Evolutionary conservation across 2,113 vertebrate species (phyloP).

Genomic region (Nothocercus julius): DNA sequence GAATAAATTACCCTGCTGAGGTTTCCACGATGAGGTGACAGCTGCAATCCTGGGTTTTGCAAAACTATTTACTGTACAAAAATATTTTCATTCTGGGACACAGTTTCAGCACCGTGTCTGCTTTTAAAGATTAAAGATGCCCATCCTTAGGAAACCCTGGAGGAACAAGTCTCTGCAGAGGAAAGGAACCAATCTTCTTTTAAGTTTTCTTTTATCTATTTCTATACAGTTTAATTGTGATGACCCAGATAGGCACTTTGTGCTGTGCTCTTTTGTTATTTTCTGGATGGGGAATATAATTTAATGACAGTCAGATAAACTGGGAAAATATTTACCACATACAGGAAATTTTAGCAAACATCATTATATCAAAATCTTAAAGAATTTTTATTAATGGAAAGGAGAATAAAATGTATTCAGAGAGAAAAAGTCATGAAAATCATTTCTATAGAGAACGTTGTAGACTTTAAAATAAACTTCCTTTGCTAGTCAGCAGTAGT

Average conservation of each 20-base stretch:
- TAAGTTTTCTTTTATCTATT: conserved; percentile 71
- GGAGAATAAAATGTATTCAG: neutral
- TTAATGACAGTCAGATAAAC: conserved; percentile 33
- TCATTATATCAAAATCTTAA: neutral
- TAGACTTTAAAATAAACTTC: conserved; percentile 5
- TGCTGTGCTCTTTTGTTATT: conserved; percentile 51
- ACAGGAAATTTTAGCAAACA: neutral
- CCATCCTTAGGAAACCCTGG: conserved; percentile 45
- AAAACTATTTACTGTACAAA: conserved; percentile 41
- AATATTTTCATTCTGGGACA: conserved; percentile 28
- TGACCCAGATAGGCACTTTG: conserved; percentile 56
- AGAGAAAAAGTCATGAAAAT: neutral
- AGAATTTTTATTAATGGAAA: neutral
- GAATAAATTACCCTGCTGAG: neutral
- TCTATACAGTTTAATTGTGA: conserved; percentile 68
- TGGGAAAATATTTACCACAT: neutral
- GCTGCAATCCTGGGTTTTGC: neutral
- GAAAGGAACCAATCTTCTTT: conserved; percentile 55
- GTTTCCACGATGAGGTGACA: neutral
- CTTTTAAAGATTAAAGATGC: conserved; percentile 62
- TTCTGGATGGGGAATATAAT: conserved; percentile 26
- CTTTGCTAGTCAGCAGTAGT: neutral
- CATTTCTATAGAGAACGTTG: neutral
- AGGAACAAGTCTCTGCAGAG: conserved; percentile 60
- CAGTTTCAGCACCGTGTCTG: neutral